Evolutionary conservation across 2,888 invertebrate genomes (phyloP).

Genomic region (Caenorhabditis sp.): DNA sequence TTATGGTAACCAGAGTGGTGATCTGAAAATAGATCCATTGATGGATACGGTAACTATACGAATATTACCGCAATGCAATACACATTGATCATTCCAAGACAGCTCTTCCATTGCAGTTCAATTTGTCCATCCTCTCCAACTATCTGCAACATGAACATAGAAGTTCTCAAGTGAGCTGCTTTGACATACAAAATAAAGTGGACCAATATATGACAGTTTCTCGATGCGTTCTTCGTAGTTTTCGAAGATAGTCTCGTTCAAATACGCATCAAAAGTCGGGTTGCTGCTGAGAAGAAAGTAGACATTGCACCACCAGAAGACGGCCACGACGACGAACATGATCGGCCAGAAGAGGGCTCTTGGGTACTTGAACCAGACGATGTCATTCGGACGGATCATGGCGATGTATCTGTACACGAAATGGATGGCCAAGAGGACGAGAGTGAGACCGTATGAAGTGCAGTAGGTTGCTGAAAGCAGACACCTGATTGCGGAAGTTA

Average conservation of each 20-base stretch:
- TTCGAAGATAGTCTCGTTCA: slow-evolving; percentile 38
- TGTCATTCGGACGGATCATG: slow-evolving; percentile 32
- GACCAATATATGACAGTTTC: slow-evolving; percentile 46
- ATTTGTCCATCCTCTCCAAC: slow-evolving; percentile 10
- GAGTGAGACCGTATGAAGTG: slow-evolving; percentile 44
- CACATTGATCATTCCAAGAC: slow-evolving; percentile 46
- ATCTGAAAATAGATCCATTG: too few relatives aligned
- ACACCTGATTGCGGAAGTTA: too few relatives aligned
- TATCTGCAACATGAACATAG: slow-evolving; percentile 14
- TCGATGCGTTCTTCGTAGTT: slow-evolving; percentile 50
- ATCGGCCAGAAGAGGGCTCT: slow-evolving; percentile 33
- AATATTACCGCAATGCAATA: slow-evolving; percentile 40
- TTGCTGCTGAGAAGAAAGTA: slow-evolving; percentile 45
- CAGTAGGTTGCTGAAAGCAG: slow-evolving; percentile 38
- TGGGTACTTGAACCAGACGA: slow-evolving; percentile 43
- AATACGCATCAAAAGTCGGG: slow-evolving; percentile 25
- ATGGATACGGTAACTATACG: too few relatives aligned
- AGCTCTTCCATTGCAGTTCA: slow-evolving; percentile 49
- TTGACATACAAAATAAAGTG: slow-evolving; percentile 42
- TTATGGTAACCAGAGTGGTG: slow-evolving; percentile 45
- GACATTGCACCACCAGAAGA: slow-evolving; percentile 56
- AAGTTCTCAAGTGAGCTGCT: too few relatives aligned
- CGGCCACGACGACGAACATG: slow-evolving; percentile 21
- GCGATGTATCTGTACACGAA: slow-evolving; percentile 53
- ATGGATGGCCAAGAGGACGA: slow-evolving; percentile 48